Percentiles rank a stretch among this genome's conserved stretches.
Evolutionary conservation across 2,113 vertebrate species (phyloP).

Genomic region (Chelonoidis abingdonii): DNA sequence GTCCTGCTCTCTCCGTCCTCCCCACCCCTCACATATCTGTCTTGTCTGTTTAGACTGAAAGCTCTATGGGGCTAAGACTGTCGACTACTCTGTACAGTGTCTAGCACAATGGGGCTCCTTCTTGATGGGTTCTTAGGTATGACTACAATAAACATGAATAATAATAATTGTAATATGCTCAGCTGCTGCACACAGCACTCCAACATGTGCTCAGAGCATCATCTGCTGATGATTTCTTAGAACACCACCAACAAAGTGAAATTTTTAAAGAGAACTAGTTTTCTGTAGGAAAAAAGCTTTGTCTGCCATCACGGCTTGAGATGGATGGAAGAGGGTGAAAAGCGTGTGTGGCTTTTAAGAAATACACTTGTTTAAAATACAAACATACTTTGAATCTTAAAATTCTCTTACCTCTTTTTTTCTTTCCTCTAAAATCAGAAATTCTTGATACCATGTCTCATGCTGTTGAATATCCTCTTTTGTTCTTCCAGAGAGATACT

Average conservation of each 20-base stretch:
- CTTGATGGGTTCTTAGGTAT: not conserved
- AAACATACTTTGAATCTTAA: not conserved
- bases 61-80: not conserved
- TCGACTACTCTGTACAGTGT: not conserved
- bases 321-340: not conserved
- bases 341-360: not conserved
- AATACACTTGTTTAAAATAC: not conserved
- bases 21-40: not conserved
- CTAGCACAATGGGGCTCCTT: not conserved
- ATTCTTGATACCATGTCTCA: conserved; percentile 89
- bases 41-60: not conserved
- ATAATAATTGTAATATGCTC: not conserved
- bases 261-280: not conserved
- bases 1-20: not conserved
- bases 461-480: conserved; percentile 86
- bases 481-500: conserved; percentile 85
- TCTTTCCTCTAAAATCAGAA: conserved; percentile 84
- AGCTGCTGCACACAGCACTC: not conserved
- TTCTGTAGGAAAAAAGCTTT: not conserved
- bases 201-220: not conserved
- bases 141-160: not conserved
- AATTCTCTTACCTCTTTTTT: conserved; percentile 89
- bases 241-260: not conserved
- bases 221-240: not conserved
- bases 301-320: not conserved